These are phyloP conservation scores for Pseudomyrmex sp. DNA, from an alignment of 1,140 invertebrate species.

Conservation along the genomic window DNA sequence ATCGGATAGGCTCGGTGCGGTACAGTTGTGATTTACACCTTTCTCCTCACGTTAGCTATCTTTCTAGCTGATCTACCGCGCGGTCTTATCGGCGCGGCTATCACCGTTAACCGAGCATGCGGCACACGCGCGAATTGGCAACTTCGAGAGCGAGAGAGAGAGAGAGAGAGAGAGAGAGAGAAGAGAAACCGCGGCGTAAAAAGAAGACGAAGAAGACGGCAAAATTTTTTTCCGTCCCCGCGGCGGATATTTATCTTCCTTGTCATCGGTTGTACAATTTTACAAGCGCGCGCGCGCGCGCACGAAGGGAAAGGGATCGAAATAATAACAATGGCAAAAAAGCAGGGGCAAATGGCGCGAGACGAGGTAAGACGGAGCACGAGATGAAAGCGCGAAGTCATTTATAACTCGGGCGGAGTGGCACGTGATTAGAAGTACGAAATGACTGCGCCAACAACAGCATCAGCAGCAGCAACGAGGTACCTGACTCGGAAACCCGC, in stretches of 20 bases:
- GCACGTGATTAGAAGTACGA: constrained; percentile 77
- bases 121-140: neutral
- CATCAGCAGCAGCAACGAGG: constrained; percentile 39
- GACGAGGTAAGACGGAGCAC: constrained; percentile 66
- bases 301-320: constrained; percentile 11
- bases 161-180: neutral
- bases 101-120: neutral
- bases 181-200: neutral
- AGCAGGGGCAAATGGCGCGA: constrained; percentile 48
- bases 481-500: constrained; percentile 10
- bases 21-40: neutral
- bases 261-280: constrained; percentile 55
- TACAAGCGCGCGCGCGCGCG: neutral
- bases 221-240: constrained; percentile 21
- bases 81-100: neutral
- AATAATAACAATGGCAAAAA: constrained; percentile 66
- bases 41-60: constrained; percentile 2
- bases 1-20: neutral
- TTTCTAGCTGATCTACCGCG: neutral
- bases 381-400: constrained; percentile 73
- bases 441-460: constrained; percentile 65
- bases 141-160: neutral
- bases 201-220: no score
- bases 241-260: constrained; percentile 50
- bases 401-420: constrained; percentile 74